phyloP scores from a whole-genome alignment of 2,797 vertebrate species.

The Pristis pectinata region DNA sequence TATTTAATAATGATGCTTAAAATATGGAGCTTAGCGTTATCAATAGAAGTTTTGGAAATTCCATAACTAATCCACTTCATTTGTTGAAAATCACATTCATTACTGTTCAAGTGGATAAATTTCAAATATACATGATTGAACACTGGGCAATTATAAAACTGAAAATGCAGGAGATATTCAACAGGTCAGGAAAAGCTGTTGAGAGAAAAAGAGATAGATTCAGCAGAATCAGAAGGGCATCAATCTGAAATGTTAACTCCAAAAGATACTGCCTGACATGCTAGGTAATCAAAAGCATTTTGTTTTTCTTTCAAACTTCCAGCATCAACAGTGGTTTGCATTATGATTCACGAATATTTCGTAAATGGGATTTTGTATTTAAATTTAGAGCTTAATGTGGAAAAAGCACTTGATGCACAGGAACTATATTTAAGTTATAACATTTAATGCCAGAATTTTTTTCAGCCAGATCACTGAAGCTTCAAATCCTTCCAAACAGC shows the following conservation, averaged over 20 bases:
- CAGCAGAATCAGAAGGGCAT: too few species aligned
- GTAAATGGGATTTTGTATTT: neutral
- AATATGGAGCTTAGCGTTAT: neutral
- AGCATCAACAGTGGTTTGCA: too few species aligned
- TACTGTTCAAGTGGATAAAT: neutral
- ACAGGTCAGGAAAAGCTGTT: too few species aligned
- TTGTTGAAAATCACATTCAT: neutral
- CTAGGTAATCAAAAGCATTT: too few species aligned
- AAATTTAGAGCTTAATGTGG: neutral
- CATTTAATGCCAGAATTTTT: neutral
- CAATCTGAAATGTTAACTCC: too few species aligned
- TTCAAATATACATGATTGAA: too few species aligned
- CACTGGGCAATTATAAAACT: too few species aligned
- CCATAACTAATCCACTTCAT: neutral
- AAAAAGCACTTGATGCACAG: too few species aligned
- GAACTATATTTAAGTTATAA: neutral
- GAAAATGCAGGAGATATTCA: too few species aligned
- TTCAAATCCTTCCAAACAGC: neutral
- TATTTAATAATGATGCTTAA: neutral
- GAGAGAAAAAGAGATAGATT: too few species aligned
- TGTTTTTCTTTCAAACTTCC: too few species aligned
- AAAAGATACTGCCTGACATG: too few species aligned
- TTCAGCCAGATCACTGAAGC: neutral
- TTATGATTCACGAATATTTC: neutral
- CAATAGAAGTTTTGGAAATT: neutral